phyloP scores from a whole-genome alignment of 2,797 vertebrate genomes.

The Poecilia gillii region DNA sequence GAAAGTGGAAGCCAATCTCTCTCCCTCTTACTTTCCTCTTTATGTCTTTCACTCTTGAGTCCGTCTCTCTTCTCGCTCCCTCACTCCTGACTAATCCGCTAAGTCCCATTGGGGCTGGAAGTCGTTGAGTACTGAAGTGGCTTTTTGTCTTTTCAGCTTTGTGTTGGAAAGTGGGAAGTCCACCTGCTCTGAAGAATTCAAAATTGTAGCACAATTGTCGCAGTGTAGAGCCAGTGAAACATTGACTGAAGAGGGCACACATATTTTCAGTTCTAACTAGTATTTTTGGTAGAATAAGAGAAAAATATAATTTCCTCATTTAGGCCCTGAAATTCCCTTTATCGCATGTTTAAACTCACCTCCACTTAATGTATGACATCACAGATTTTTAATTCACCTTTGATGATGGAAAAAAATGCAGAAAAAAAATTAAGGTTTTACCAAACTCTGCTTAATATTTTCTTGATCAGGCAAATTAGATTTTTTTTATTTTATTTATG shows the following conservation, averaged over 20 bases:
- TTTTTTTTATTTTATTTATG: not conserved
- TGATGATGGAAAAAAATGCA: not conserved
- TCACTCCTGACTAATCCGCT: conserved; percentile 77
- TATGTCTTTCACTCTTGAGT: conserved; percentile 73
- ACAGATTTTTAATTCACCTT: conserved; percentile 6
- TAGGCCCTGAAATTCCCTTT: not conserved
- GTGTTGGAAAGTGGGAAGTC: conserved; percentile 71
- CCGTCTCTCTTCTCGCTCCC: conserved; percentile 68
- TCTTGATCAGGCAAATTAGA: not conserved
- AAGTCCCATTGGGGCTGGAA: conserved; percentile 72
- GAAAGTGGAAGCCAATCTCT: conserved; percentile 71
- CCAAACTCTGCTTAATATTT: conserved; percentile 1
- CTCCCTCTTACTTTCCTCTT: conserved; percentile 64
- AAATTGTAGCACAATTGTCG: conserved; percentile 41
- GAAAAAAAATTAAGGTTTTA: not conserved
- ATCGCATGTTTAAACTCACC: conserved; percentile 1
- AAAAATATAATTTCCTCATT: conserved; percentile 4
- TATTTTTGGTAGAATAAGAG: conserved; percentile 11
- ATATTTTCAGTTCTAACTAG: conserved; percentile 37
- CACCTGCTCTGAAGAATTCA: conserved; percentile 75
- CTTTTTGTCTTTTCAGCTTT: conserved; percentile 77
- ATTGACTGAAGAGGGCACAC: conserved; percentile 16
- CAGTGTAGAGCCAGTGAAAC: conserved; percentile 36
- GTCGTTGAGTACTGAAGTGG: conserved; percentile 76
- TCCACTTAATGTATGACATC: conserved; percentile 2